A percentile compares a stretch with the other conserved stretches of the same genome.
phyloP scores from a whole-genome alignment of 2,888 invertebrate species.

The Capitulum mitella region DNA sequence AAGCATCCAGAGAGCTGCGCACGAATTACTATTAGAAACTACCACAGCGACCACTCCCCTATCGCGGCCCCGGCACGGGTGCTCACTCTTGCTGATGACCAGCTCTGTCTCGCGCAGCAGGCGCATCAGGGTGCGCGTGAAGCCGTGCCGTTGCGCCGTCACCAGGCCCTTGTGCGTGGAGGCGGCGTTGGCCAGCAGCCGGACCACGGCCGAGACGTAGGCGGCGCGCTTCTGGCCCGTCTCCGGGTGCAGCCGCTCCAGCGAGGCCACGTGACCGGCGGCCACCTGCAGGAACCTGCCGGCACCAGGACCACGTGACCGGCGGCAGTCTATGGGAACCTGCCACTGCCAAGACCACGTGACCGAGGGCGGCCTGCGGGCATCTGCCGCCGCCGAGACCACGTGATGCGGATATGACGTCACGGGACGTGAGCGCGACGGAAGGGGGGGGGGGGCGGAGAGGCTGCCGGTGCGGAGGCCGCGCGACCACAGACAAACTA shows the following conservation, averaged over 20 bases:
- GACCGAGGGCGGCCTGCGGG: too few relatives aligned
- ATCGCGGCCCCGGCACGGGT: not conserved
- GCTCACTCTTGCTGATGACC: not conserved
- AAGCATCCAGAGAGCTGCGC: too few relatives aligned
- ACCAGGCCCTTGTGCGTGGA: conserved; percentile 32
- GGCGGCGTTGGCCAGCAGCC: conserved; percentile 31
- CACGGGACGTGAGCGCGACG: too few relatives aligned
- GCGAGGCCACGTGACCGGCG: conserved; percentile 29
- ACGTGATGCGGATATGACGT: too few relatives aligned
- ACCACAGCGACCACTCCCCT: too few relatives aligned
- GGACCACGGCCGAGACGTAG: conserved; percentile 31
- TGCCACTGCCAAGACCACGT: too few relatives aligned
- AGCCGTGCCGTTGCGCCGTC: conserved; percentile 28
- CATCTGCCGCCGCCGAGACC: too few relatives aligned
- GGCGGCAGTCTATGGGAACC: too few relatives aligned
- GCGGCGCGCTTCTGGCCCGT: conserved; percentile 30
- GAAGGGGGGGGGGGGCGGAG: too few relatives aligned
- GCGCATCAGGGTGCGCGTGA: conserved; percentile 28
- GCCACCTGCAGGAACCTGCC: conserved; percentile 33
- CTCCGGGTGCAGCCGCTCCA: conserved; percentile 26
- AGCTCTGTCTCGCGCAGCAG: conserved; percentile 29
- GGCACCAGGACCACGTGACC: not conserved
- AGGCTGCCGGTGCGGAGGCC: too few relatives aligned
- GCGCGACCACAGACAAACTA: too few relatives aligned
- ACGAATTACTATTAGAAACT: too few relatives aligned